A percentile compares a stretch with the other conserved stretches of the same genome.
These are phyloP conservation scores for Alosa sapidissima DNA, from an alignment of 2,797 vertebrate genomes.

Conservation along the genomic window DNA sequence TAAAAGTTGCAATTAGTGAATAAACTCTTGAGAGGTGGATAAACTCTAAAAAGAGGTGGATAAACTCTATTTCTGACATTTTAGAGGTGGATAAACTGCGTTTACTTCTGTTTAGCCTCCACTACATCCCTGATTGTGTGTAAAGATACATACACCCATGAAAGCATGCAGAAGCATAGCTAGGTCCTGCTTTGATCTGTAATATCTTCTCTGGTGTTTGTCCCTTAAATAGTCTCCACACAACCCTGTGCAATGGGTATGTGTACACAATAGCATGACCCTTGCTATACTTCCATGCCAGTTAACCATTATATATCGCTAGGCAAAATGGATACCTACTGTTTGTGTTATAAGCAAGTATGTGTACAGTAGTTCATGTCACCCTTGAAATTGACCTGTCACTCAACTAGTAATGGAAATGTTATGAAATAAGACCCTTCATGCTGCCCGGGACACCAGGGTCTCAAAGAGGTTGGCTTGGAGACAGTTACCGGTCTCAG, in stretches of 20 bases:
- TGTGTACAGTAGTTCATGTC: constrained; percentile 5
- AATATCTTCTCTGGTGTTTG: background rate
- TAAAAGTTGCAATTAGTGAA: no score
- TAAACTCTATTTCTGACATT: no score
- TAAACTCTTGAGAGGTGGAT: no score
- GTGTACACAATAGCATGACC: background rate
- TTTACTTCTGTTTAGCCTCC: no score
- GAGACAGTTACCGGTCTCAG: background rate
- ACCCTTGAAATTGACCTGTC: constrained; percentile 9
- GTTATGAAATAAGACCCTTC: background rate
- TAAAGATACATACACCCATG: background rate
- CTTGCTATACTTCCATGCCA: background rate
- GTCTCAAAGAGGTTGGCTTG: background rate
- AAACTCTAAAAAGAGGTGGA: no score
- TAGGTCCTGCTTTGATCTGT: background rate
- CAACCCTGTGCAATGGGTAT: background rate
- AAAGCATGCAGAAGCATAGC: background rate
- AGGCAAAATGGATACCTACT: background rate
- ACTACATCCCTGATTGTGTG: background rate
- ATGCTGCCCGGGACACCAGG: background rate
- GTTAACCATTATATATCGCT: background rate
- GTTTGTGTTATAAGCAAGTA: background rate
- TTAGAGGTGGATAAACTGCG: no score
- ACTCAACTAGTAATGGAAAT: background rate
- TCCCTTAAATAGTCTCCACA: background rate